phyloP scores from a whole-genome alignment of 2,797 vertebrate species.

The Steatocranus sp. region DNA sequence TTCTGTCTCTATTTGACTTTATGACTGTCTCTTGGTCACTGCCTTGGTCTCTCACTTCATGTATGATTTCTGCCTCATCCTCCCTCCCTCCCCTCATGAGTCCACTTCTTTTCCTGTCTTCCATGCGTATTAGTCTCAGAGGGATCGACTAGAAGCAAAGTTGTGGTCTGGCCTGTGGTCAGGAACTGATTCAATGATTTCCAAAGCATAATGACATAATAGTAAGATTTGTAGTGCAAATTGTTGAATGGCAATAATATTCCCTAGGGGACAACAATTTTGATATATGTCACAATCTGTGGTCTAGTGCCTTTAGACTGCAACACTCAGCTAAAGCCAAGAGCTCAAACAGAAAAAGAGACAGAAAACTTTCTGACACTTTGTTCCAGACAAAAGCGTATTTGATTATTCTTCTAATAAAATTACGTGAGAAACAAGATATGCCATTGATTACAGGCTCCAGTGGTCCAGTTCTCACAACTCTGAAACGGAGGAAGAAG shows the following conservation, averaged over 20 bases:
- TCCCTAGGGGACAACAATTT: conserved; percentile 22
- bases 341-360: background rate
- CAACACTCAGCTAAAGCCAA: background rate
- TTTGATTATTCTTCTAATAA: background rate
- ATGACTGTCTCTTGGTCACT: background rate
- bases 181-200: conserved; percentile 36
- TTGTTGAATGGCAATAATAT: conserved; percentile 10
- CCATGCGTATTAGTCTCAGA: background rate
- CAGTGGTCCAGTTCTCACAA: conserved; percentile 33
- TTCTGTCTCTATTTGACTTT: background rate
- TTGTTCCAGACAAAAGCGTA: background rate
- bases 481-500: conserved; percentile 2
- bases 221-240: conserved; percentile 33
- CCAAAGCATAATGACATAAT: conserved; percentile 35
- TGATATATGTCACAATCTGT: conserved; percentile 27
- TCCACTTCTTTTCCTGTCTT: background rate
- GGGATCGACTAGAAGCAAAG: conserved; percentile 32
- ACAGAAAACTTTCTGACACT: background rate
- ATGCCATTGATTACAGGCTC: conserved; percentile 5
- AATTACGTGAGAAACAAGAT: conserved; percentile 9
- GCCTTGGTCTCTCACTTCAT: conserved; percentile 20
- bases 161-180: conserved; percentile 50
- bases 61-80: background rate
- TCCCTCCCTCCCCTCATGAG: background rate
- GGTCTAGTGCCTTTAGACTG: background rate